Base-by-base conservation (phyloP, 2,113 vertebrate species). In the Daboia siamensis region DNA sequence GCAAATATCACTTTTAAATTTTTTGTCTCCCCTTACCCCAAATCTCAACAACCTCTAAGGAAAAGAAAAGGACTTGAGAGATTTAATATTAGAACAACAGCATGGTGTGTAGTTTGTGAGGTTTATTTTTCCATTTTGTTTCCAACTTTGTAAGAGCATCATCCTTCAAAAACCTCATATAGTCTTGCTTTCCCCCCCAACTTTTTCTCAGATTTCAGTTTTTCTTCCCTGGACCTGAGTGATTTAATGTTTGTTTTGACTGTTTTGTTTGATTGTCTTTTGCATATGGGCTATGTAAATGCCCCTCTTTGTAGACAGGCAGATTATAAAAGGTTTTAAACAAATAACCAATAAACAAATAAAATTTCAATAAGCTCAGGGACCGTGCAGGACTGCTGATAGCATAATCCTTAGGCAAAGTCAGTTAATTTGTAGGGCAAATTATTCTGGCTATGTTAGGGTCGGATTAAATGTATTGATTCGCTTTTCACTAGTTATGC, bases 321-420 rank as follows among this genome's bases (percentile, higher is more conserved):
- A 54, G 74, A 61, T 90, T 86, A 90, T 21, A 89, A 90, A 61
- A 86, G 74, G 92, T 61, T 90, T 90, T 92, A 92, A 92, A 44
- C 88, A 92, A 92, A 92, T 90, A 44, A 92, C 55, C 69, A 54
- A 86, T 33, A 86, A 86, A 64, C 88, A 90, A 92, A 92, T 90
- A 61, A 89, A 26, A 52, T 86, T 90, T 33, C 26, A 51, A 92
- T 86, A 59, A 21, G 74, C 56, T 51, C n/a, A 89, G 55, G 56
- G 80, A 52, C 56, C 12, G 12, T 61, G 21, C 44, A 86, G 10
- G 51, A 10, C n/a, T 85, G 24, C n/a, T 44, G 55, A 48, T 86
- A 90, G 5, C 74, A 29, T 64, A 59, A 90, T 39, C 88, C 74
- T 64, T 89, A 90, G 89, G 59, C 74, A 92, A 92, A 92, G 59